Evolutionary conservation across 2,113 vertebrate species (phyloP).

Genomic region (Sorex araneus): DNA sequence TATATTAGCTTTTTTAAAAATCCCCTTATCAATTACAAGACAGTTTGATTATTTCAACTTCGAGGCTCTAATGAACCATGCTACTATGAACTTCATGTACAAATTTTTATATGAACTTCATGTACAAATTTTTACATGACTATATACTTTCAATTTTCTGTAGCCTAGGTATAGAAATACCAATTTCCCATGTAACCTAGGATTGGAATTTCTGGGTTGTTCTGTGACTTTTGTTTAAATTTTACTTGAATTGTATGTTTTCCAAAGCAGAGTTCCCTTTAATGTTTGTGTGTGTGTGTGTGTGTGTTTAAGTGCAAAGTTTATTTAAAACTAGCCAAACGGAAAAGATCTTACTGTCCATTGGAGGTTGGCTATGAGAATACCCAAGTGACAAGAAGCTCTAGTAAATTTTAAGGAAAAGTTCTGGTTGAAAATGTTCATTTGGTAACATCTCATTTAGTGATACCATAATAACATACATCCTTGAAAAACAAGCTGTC

Average conservation of each 20-base stretch:
- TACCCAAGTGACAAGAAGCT: neutral
- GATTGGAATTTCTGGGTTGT: conserved; percentile 23
- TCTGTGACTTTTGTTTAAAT: neutral
- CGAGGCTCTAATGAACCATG: neutral
- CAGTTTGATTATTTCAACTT: neutral
- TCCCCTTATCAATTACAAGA: neutral
- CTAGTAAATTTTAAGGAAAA: neutral
- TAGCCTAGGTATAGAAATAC: neutral
- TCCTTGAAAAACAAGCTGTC: neutral
- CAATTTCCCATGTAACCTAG: neutral
- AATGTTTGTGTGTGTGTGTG: too few species aligned
- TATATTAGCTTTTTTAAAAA: neutral
- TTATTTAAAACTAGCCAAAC: conserved; percentile 1
- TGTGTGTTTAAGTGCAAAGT: too few species aligned
- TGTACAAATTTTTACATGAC: neutral
- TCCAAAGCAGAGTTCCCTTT: neutral
- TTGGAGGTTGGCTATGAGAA: neutral
- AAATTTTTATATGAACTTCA: neutral
- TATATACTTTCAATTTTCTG: neutral
- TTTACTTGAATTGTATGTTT: conserved; percentile 45
- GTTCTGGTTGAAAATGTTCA: conserved; percentile 39
- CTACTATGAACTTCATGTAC: neutral
- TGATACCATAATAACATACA: neutral
- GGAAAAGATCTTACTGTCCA: neutral
- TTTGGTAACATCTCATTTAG: neutral